phyloP scores from a whole-genome alignment of 2,797 vertebrate species.

The Crotalus adamanteus region DNA sequence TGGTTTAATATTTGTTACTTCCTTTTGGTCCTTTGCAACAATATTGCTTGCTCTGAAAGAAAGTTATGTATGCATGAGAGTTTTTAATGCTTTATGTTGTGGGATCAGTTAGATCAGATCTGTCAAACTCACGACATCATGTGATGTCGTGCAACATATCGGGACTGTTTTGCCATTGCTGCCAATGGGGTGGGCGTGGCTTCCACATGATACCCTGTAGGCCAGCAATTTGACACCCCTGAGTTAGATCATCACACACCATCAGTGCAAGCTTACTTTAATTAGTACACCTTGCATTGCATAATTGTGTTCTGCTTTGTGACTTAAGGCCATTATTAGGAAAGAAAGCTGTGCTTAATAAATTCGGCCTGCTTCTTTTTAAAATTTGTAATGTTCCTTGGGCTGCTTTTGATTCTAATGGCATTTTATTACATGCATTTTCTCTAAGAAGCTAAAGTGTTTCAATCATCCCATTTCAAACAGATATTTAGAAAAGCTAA shows the following conservation, averaged over 20 bases:
- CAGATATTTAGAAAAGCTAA: conserved; percentile 57
- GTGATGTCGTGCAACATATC: no score
- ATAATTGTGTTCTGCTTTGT: background rate
- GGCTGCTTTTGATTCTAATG: background rate
- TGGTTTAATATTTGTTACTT: background rate
- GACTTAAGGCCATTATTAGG: background rate
- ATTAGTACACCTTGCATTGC: background rate
- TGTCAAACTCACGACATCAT: no score
- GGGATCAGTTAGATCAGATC: background rate
- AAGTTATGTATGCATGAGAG: background rate
- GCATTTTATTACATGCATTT: background rate
- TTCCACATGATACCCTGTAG: no score
- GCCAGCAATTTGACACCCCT: no score
- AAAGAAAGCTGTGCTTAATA: background rate
- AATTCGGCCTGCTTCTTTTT: background rate
- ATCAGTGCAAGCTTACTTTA: background rate
- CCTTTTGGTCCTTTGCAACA: background rate
- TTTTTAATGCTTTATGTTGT: background rate
- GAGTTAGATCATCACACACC: background rate
- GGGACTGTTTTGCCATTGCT: no score
- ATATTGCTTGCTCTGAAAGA: background rate
- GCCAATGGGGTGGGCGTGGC: no score
- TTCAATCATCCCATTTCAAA: conserved; percentile 47
- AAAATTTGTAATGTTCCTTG: background rate
- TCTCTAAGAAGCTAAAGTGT: conserved; percentile 46